Conservation (phyloP, 2,888 invertebrate genomes). For the Fragum fragum region DNA sequence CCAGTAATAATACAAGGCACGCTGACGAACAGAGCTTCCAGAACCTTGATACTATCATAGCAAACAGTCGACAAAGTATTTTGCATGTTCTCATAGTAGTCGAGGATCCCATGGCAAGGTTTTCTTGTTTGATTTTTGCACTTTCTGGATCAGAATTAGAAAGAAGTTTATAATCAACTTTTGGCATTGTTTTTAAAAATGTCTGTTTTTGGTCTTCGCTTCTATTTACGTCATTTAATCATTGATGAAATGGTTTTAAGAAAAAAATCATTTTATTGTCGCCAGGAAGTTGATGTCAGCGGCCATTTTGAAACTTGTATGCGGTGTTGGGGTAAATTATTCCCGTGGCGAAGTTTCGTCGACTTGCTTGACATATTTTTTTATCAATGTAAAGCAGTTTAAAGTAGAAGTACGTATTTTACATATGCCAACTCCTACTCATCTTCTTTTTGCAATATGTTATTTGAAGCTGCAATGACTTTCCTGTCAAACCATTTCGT, state of each 20-base stretch:
- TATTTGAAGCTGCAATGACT: too few species aligned
- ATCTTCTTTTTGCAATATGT: too few species aligned
- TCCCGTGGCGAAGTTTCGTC: too few species aligned
- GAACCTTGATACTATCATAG: slow-evolving; percentile 89
- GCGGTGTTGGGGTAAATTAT: background rate
- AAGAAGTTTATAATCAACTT: background rate
- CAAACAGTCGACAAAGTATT: slow-evolving; percentile 45
- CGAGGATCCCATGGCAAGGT: slow-evolving; percentile 42
- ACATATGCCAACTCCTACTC: too few species aligned
- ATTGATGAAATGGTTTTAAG: background rate
- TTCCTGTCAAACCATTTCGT: background rate
- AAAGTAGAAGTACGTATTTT: too few species aligned
- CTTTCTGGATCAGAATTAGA: background rate
- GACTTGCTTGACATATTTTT: too few species aligned
- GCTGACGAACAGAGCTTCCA: slow-evolving; percentile 93
- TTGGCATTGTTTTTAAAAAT: slow-evolving; percentile 11
- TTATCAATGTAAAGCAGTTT: too few species aligned
- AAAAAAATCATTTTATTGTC: background rate
- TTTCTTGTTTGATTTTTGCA: slow-evolving; percentile 5
- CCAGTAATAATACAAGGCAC: slow-evolving; percentile 90
- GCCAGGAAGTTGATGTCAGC: background rate
- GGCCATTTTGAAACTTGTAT: slow-evolving; percentile 5
- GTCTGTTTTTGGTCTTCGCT: background rate
- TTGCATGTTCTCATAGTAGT: slow-evolving; percentile 41
- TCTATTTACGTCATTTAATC: background rate